Percentiles rank a stretch among this genome's conserved stretches.
Conservation (phyloP, 2,888 invertebrate species). For the Drosophila suboccidentalis region DNA sequence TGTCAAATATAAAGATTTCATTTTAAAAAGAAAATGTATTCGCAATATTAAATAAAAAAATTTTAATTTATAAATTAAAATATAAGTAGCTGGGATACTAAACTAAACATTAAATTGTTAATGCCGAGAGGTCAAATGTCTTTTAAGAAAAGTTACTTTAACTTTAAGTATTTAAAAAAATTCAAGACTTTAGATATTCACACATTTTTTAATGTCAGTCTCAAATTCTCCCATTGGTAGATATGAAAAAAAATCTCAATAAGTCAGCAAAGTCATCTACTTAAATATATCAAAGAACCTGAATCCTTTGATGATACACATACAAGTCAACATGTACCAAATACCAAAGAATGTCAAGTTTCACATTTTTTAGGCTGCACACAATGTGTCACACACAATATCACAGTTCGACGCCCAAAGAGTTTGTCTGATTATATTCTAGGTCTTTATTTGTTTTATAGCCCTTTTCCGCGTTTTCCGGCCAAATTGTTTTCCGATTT, state of each 20-base stretch:
- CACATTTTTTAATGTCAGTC: background rate
- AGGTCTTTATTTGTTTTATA: conserved; percentile 59
- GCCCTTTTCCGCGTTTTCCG: conserved; percentile 39
- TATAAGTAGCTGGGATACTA: no score
- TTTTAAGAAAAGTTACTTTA: no score
- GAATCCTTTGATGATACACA: background rate
- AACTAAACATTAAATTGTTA: no score
- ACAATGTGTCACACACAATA: conserved; percentile 6
- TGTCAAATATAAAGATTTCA: no score
- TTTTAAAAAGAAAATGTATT: no score
- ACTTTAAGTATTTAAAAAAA: no score
- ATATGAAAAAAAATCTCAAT: background rate
- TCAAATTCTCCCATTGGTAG: background rate
- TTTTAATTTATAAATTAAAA: no score
- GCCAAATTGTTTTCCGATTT: conserved; percentile 66
- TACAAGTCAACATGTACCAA: background rate
- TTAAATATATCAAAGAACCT: background rate
- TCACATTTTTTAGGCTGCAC: background rate
- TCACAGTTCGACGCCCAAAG: conserved; percentile 4
- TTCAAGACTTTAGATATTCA: background rate
- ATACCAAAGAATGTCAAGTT: background rate
- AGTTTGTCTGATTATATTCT: conserved; percentile 19
- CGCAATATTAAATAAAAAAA: no score
- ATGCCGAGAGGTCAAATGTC: no score
- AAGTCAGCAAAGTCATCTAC: background rate